phyloP scores from a whole-genome alignment of 1,140 invertebrate species.

The Drosophila asahinai region DNA sequence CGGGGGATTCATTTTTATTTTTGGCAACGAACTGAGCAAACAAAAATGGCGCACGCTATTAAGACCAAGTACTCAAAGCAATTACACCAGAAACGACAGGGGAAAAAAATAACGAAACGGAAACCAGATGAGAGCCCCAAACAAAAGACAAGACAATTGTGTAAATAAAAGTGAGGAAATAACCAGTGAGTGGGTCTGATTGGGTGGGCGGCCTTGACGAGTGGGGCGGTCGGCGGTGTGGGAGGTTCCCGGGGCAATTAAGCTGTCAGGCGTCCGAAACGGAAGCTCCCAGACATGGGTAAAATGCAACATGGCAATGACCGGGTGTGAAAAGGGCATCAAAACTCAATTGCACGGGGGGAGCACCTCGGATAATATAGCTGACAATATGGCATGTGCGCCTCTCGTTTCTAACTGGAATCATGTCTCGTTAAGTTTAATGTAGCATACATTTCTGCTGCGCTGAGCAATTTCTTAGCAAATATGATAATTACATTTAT shows the following conservation, averaged over 20 bases:
- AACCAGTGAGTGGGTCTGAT: constrained; percentile 31
- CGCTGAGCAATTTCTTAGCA: constrained; percentile 16
- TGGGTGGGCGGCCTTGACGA: constrained; percentile 14
- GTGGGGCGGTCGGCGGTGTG: constrained; percentile 5
- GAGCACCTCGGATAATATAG: neutral
- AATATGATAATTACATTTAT: constrained; percentile 9
- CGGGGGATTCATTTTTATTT: constrained; percentile 19
- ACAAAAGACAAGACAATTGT: constrained; percentile 47
- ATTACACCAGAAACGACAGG: constrained; percentile 27
- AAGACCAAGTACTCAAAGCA: constrained; percentile 37
- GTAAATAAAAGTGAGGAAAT: constrained; percentile 58
- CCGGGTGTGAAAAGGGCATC: constrained; percentile 42
- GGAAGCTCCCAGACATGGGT: constrained; percentile 1
- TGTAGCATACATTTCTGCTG: constrained; percentile 73
- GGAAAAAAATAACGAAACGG: constrained; percentile 10
- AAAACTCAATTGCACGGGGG: constrained; percentile 32
- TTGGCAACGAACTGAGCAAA: constrained; percentile 24
- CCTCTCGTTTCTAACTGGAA: constrained; percentile 20
- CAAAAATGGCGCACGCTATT: constrained; percentile 18
- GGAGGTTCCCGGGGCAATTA: constrained; percentile 50
- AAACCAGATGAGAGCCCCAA: constrained; percentile 21
- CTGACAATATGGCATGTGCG: neutral
- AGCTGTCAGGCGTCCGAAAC: constrained; percentile 14
- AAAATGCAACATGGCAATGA: constrained; percentile 35
- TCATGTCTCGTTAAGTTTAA: constrained; percentile 54